Evolutionary conservation across 2,888 invertebrate species (phyloP), one percentile per base, ranked within the genome.

Genomic region (Neuroscelio doddi): DNA sequence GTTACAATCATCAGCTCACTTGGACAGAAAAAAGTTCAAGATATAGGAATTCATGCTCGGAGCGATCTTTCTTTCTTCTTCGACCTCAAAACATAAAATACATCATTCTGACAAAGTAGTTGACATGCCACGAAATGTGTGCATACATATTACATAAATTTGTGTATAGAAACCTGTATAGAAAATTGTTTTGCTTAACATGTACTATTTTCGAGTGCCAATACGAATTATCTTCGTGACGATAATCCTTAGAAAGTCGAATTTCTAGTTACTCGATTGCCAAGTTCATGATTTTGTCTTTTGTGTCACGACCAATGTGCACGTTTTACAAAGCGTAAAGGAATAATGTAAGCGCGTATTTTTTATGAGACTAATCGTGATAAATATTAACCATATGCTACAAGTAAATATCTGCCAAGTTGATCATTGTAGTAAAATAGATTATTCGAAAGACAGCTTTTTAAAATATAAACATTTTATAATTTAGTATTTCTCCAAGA

Each of bases 201-300:
- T 41, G 24, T 21, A 21, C 21, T 5, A 21, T 21, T 3, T 21
- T 21, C 2, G 5, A 41, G 24, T 21, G 3, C 26, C 41, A 12
- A 12, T 12, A 24, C 24, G 41, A n/a, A 10, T 30, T 32, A 29
- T 49, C 34, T 9, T 24, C 8, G 15, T 34, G 32, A 47, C 32
- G 36, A 21, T 21, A 21, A 21, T 27, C 16, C 36, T 47, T 55
- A 61, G 64, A 65, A 65, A 65, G 59, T 61, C 56, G 64, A 53
- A 58, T 64, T 55, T 64, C 55, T 53, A 52, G 39, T 14, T 1
- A 21, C 50, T 32, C 30, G 49, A 50, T 49, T 50, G 44, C 9
- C 32, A 52, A 56, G 57, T 63, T 63, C 52, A 57, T 16, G 57
- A 52, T 39, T 56, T 39, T 26, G 36, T 52, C 21, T 55, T 62